Base-by-base conservation (phyloP, 2,888 invertebrate species). In the Nemapogon koenigi region DNA sequence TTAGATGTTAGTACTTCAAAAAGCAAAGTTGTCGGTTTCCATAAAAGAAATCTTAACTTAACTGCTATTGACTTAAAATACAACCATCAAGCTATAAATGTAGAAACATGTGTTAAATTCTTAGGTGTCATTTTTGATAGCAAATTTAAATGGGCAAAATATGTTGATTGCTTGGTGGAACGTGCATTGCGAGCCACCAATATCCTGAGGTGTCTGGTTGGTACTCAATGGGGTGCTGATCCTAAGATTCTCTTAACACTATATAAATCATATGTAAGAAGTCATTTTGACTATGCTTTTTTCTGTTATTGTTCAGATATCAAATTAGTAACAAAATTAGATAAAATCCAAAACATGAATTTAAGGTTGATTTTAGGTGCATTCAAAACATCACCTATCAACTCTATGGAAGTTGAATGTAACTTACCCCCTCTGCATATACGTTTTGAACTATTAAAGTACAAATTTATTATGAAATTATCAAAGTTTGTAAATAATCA, bases 21-120 rank as follows among this genome's bases (percentile, higher is more conserved):
- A 36, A 29, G 16, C 14, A 40, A 32, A 27, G 26, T 40, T 1
- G 13, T 40, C n/a, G 16, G 36, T 32, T 40, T 37, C 28, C n/a
- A n/a, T n/a, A n/a, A n/a, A 7, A 25, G 14, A 14, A 16, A 3
- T n/a, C 15, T 14, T 15, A 16, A 31, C 10, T 15, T 8, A 17
- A 17, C 19, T 19, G 18, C 19, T 6, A 11, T 31, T 15, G 7
- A 31, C 6, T 15, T 31, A 15, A 6, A n/a, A 4, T 31, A 31
- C 16, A 31, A 31, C 11, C 6, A 31, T 31, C 6, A 14, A n/a
- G 4, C 4, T 6, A 7, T 31, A 16, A 4, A 14, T 14, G 4
- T 31, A 6, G 31, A 7, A 4, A 16, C 6, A 6, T 7, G 16
- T 14, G 31, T 16, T 6, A 14, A 14, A 6, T 31, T 31, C 16